Percentiles rank a stretch among this genome's conserved stretches.
phyloP scores from a whole-genome alignment of 2,888 invertebrate genomes.

The Lithophane socia region DNA sequence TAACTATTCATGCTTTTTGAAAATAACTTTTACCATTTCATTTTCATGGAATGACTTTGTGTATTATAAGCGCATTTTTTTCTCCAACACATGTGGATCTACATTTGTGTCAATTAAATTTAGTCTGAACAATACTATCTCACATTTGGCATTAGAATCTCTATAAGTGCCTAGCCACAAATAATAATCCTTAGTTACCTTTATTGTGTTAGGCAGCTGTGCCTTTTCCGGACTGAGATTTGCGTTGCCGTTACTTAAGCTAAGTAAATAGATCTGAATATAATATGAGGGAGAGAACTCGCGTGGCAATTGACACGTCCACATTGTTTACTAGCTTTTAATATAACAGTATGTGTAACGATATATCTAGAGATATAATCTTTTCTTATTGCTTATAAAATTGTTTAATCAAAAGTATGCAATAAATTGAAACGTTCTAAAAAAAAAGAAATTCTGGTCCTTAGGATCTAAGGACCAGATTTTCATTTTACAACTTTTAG shows the following conservation, averaged over 20 bases:
- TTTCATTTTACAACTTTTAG: not conserved
- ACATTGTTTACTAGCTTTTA: slow-evolving; percentile 23
- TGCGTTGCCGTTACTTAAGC: not conserved
- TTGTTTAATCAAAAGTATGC: not conserved
- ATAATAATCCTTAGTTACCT: slow-evolving; percentile 56
- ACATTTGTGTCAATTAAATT: not conserved
- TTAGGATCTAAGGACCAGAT: not conserved
- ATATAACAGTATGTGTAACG: not conserved
- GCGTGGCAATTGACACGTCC: slow-evolving; percentile 48
- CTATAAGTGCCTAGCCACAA: slow-evolving; percentile 46
- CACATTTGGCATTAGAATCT: slow-evolving; percentile 33
- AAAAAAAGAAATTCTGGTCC: not conserved
- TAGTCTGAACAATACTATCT: slow-evolving; percentile 2
- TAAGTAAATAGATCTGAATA: slow-evolving; percentile 27
- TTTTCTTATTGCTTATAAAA: not conserved
- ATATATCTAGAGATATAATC: not conserved
- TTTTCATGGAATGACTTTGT: not conserved
- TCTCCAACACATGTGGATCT: not conserved
- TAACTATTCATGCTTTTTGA: slow-evolving; percentile 28
- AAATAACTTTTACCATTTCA: slow-evolving; percentile 2
- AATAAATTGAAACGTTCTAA: not conserved
- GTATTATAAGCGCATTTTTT: not conserved
- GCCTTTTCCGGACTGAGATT: slow-evolving; percentile 14
- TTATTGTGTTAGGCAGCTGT: slow-evolving; percentile 17
- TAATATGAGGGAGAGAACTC: slow-evolving; percentile 18